These are phyloP conservation scores for Grapholita molesta DNA, from an alignment of 1,140 invertebrate species.

Conservation along the genomic window DNA sequence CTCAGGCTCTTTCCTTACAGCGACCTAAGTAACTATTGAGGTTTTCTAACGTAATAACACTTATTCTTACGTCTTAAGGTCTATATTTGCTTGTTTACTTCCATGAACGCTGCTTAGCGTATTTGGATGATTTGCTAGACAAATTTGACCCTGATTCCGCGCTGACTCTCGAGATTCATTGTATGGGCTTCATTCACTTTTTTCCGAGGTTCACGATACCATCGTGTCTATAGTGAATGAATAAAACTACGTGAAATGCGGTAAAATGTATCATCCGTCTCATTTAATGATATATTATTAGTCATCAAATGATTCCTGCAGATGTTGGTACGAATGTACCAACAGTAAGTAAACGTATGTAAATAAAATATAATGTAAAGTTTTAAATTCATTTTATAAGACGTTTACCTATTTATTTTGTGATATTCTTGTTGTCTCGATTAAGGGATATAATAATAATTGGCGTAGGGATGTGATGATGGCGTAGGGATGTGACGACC, in stretches of 20 bases:
- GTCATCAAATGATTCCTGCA: not conserved
- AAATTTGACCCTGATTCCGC: slow-evolving; percentile 61
- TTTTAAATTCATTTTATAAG: too few relatives aligned
- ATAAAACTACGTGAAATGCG: slow-evolving; percentile 15
- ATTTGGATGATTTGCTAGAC: slow-evolving; percentile 52
- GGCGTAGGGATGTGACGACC: too few relatives aligned
- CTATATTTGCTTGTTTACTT: slow-evolving; percentile 15
- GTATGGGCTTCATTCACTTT: slow-evolving; percentile 57
- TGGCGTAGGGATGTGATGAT: too few relatives aligned
- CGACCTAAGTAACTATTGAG: slow-evolving; percentile 18
- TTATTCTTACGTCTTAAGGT: not conserved
- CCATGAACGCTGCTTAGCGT: slow-evolving; percentile 21
- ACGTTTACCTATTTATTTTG: too few relatives aligned
- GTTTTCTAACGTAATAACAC: not conserved
- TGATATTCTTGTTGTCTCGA: too few relatives aligned
- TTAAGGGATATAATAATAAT: too few relatives aligned
- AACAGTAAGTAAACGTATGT: too few relatives aligned
- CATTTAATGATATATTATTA: not conserved
- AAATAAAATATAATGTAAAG: too few relatives aligned
- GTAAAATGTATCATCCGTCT: not conserved
- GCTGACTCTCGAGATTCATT: slow-evolving; percentile 47
- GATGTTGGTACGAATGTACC: not conserved
- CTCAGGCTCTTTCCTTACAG: slow-evolving; percentile 51
- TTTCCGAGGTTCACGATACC: slow-evolving; percentile 37
- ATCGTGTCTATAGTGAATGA: slow-evolving; percentile 21